Evolutionary conservation across 2,113 vertebrate species (phyloP), one percentile per base, ranked within the genome.

Genomic region (Rostratula benghalensis): DNA sequence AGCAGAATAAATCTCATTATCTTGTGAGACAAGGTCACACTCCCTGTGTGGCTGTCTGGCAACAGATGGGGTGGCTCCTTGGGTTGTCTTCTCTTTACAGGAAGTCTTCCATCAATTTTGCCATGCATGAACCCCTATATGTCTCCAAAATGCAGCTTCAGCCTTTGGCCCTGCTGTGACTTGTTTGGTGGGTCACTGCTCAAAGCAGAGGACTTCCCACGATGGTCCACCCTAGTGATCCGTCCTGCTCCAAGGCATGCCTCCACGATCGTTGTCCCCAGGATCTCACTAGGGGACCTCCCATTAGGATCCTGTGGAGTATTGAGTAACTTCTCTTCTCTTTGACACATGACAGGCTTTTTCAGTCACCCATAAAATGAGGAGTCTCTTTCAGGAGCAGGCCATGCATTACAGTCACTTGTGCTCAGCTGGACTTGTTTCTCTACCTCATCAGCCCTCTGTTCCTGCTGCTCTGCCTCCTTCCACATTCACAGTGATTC

Each of bases 61-160:
- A 83, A 41, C 27, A 63, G 60, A 86, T 39, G 43, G 67, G 33
- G 83, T 15, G 69, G 63, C 31, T 90, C 70, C 59, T 83, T 83
- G 74, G 83, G 89, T 91, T 94, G 53, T 69, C 89, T 70, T 82
- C 83, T 91, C 74, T 80, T 92, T 51, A 31, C 70, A 92, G 95
- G 96, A 97, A 97, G 93, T 87, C 74, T 93, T 96, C 81, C 94
- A 96, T 96, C 94, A 96, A 51, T 14, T 83, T 65, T 91, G 83
- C 74, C 85, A 87, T 1, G 13, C 54, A 51, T 39, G 57, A 70
- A 87, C 67, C 57, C 63, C 50, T 67, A 14, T 65, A 41, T 35
- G 18, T 54, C 80, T 90, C 83, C 63, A 89, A 89, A 94, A 89
- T 7, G 54, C 61, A 43, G 45, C 73, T 94, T 93, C 91, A 96